Conservation (phyloP, 1,140 invertebrate species). For the Drosophila ercepeae region DNA sequence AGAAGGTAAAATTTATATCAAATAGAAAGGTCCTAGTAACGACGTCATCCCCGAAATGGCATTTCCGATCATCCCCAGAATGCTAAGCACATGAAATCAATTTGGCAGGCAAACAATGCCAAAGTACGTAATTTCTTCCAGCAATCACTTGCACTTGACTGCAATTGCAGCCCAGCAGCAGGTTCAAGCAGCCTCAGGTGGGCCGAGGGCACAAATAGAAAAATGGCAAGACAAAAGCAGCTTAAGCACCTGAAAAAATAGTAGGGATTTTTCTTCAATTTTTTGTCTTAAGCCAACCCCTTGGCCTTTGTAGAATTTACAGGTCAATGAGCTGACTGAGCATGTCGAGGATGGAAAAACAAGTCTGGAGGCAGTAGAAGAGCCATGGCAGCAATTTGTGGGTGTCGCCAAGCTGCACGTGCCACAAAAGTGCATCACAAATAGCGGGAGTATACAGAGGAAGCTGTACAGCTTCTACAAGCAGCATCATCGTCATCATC, state of each 20-base stretch:
- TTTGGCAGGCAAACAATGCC: slow-evolving; percentile 35
- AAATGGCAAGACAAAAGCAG: slow-evolving; percentile 10
- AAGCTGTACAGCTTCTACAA: slow-evolving; percentile 1
- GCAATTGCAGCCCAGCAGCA: slow-evolving; percentile 20
- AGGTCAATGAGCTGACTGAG: slow-evolving; percentile 49
- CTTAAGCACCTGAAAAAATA: slow-evolving; percentile 9
- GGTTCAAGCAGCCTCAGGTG: slow-evolving; percentile 35
- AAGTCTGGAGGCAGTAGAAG: slow-evolving; percentile 1
- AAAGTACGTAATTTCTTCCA: slow-evolving; percentile 53
- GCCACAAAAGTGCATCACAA: slow-evolving; percentile 2
- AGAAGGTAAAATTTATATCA: not conserved
- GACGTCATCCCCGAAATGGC: not conserved
- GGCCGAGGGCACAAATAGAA: not conserved
- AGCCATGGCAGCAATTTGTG: slow-evolving; percentile 43
- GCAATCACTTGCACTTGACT: slow-evolving; percentile 57
- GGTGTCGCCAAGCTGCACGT: slow-evolving; percentile 24
- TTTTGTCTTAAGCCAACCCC: not conserved
- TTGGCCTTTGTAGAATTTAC: slow-evolving; percentile 13
- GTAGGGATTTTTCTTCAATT: slow-evolving; percentile 5
- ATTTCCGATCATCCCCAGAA: slow-evolving; percentile 1
- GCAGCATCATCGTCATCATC: slow-evolving; percentile 3
- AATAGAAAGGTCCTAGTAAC: not conserved
- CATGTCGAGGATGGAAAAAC: slow-evolving; percentile 1
- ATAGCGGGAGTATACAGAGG: not conserved
- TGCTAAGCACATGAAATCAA: slow-evolving; percentile 42